Base-by-base conservation (phyloP, 2,888 invertebrate species). In the Parnassius glacialis region DNA sequence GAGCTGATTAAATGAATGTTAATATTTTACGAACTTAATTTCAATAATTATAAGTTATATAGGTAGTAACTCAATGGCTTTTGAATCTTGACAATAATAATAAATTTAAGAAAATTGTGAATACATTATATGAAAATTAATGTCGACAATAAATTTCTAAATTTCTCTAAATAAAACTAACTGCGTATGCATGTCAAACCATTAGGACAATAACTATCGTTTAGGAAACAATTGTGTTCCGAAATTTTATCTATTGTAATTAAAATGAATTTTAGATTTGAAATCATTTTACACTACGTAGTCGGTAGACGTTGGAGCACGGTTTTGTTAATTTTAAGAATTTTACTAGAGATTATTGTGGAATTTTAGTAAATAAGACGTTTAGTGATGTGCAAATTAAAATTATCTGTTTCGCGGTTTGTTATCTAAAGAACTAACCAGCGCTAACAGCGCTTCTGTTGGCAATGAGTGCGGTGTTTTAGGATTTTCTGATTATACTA, bases 231-330 rank as follows among this genome's bases (percentile, higher is more conserved):
- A 68, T 62, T 59, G 59, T 71, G 72, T 73, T 67, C 68, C 67
- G 70, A 68, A 72, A 61, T 67, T 70, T 70, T 69, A 68, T 61
- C 64, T 65, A 67, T 54, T 65, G 61, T 66, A 69, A 70, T 70
- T 52, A 69, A 66, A 34, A 70, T 71, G 67, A 71, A 68, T 74
- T 68, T 58, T 73, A 74, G 72, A 75, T 74, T 76, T 74, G 59
- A 78, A 68, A 78, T 74, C 70, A 74, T 79, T 34, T 85, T 80
- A 82, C 88, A 89, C 87, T 84, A 72, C 67, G 85, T 89, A 90
- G 87, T 63, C 61, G 84, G 84, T 89, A 90, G 90, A 76, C 80
- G 88, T 90, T 89, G 78, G 77, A 84, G 88, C 90, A 89, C 90
- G 84, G 74, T 84, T 86, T 64, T 80, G 84, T 87, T 86, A 79